These are phyloP conservation scores for Hyalella azteca DNA, from an alignment of 2,888 invertebrate genomes.

Conservation along the genomic window DNA sequence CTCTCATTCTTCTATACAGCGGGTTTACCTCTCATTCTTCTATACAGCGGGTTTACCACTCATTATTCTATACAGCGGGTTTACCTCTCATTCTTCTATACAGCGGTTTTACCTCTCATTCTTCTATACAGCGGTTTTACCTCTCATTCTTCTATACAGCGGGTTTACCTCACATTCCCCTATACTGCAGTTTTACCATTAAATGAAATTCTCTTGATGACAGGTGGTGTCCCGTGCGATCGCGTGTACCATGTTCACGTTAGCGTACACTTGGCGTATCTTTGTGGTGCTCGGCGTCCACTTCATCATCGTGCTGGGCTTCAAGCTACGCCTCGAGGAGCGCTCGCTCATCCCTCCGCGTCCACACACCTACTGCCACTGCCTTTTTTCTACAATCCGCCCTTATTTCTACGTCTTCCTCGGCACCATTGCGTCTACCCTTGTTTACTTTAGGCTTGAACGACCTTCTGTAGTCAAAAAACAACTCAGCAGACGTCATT, in stretches of 20 bases:
- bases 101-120: too few relatives aligned
- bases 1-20: too few relatives aligned
- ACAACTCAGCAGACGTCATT: conserved; percentile 53
- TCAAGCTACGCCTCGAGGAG: conserved; percentile 56
- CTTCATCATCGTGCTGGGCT: conserved; percentile 53
- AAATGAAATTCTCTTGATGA: background rate
- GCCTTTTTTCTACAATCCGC: conserved; percentile 53
- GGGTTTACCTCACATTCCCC: too few relatives aligned
- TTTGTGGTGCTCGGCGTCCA: conserved; percentile 57
- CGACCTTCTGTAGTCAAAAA: conserved; percentile 57
- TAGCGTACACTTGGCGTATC: conserved; percentile 56
- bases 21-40: too few relatives aligned
- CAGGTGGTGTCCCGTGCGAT: conserved; percentile 58
- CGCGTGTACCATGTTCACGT: conserved; percentile 56
- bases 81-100: too few relatives aligned
- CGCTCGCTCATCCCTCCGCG: conserved; percentile 53
- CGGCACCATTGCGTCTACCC: conserved; percentile 57
- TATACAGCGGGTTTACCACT: too few relatives aligned
- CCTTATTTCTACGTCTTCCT: conserved; percentile 58
- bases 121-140: too few relatives aligned
- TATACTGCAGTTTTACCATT: too few relatives aligned
- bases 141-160: too few relatives aligned
- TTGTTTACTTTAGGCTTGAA: conserved; percentile 57
- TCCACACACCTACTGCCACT: conserved; percentile 48
- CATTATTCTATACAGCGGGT: too few relatives aligned